Percentiles rank a stretch among this genome's conserved stretches.
These are phyloP conservation scores for Polydrusus pterygomalis DNA, from an alignment of 2,888 invertebrate species.

Conservation along the genomic window DNA sequence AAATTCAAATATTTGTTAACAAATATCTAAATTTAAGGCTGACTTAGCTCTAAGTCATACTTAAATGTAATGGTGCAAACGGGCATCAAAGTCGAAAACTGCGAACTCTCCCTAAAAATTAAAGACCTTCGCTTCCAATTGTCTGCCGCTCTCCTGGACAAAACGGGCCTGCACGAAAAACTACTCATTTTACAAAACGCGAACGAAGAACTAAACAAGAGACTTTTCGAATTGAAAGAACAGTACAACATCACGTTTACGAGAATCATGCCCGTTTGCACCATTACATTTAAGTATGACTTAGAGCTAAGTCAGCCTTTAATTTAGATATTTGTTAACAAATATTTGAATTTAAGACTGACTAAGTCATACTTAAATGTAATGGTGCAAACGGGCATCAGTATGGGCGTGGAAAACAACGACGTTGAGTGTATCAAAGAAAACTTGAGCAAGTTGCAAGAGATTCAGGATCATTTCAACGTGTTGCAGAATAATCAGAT, in stretches of 20 bases:
- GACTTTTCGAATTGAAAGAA: constrained; percentile 76
- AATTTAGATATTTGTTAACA: too few relatives aligned
- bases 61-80: too few relatives aligned
- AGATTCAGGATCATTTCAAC: constrained; percentile 72
- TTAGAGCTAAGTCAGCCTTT: too few relatives aligned
- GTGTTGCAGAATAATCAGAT: constrained; percentile 76
- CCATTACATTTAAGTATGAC: too few relatives aligned
- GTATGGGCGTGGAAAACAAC: constrained; percentile 68
- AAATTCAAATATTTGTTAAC: too few relatives aligned
- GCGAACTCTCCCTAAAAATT: constrained; percentile 77
- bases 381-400: too few relatives aligned
- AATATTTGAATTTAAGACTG: too few relatives aligned
- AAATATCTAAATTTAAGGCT: too few relatives aligned
- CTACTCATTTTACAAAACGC: constrained; percentile 81
- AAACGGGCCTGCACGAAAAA: constrained; percentile 82
- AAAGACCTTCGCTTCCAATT: constrained; percentile 80
- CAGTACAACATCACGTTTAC: constrained; percentile 77
- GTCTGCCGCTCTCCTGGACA: constrained; percentile 79
- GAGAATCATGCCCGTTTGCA: too few relatives aligned
- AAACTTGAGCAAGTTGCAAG: constrained; percentile 73
- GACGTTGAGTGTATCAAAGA: constrained; percentile 67
- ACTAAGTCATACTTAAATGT: too few relatives aligned
- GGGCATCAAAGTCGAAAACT: constrained; percentile 75
- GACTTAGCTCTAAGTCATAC: too few relatives aligned
- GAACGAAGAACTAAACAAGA: constrained; percentile 79